These are phyloP conservation scores for Drosophila ercepeae DNA, from an alignment of 1,140 invertebrate species.

Conservation along the genomic window DNA sequence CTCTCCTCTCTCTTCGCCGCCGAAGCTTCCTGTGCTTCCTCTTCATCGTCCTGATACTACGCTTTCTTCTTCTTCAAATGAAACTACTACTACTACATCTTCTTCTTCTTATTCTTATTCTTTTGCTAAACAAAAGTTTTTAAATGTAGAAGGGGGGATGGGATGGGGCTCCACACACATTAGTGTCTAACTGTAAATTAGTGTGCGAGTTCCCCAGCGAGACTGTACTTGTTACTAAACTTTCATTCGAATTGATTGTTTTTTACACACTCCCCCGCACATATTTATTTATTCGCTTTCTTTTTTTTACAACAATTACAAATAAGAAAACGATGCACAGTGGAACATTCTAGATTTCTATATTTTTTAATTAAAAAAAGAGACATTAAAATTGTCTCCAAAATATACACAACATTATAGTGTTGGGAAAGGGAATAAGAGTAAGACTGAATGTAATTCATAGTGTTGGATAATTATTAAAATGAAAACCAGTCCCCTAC, in stretches of 20 bases:
- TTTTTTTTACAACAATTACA: slow-evolving; percentile 40
- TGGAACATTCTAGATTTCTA: slow-evolving; percentile 15
- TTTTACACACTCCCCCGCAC: slow-evolving; percentile 12
- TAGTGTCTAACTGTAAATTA: slow-evolving; percentile 35
- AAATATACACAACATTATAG: no score
- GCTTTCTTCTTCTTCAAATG: neutral
- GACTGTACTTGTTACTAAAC: slow-evolving; percentile 65
- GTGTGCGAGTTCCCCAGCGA: slow-evolving; percentile 26
- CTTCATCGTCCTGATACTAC: neutral
- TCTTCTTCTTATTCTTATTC: neutral
- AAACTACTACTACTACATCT: neutral
- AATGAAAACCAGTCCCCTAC: no score
- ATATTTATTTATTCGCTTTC: neutral
- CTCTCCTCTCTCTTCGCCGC: neutral
- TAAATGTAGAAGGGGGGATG: neutral
- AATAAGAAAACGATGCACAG: slow-evolving; percentile 41
- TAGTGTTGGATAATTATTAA: no score
- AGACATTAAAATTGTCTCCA: no score
- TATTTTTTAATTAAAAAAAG: neutral
- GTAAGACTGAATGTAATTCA: no score
- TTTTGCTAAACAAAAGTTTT: slow-evolving; percentile 40
- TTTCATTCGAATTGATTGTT: slow-evolving; percentile 72
- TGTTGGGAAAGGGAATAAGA: no score
- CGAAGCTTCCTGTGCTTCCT: neutral
- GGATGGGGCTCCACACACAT: slow-evolving; percentile 4